phyloP scores from a whole-genome alignment of 92 coral and sea anemone genomes.

The Zoanthus sociatus region DNA sequence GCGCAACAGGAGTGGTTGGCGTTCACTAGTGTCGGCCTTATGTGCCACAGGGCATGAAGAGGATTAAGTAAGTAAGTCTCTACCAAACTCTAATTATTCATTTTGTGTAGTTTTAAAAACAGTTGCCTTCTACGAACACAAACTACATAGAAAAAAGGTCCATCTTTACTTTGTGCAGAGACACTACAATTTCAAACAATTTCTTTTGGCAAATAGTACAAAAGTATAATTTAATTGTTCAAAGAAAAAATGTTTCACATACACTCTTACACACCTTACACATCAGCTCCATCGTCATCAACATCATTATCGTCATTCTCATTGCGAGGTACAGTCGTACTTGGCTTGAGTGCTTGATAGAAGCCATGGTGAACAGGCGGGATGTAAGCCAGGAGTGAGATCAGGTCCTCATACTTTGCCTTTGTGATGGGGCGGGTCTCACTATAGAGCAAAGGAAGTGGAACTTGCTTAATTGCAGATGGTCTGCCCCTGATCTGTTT shows the following conservation, averaged over 20 bases:
- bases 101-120: constrained; percentile 10
- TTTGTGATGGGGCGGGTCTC: constrained; percentile 55
- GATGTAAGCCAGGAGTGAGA: constrained; percentile 61
- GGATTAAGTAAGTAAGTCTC: too few relatives aligned
- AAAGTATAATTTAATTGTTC: background rate
- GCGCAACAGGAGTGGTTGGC: too few relatives aligned
- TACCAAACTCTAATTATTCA: constrained; percentile 11
- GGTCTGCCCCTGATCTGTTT: constrained; percentile 55
- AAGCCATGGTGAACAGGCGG: constrained; percentile 65
- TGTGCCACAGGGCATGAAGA: too few relatives aligned
- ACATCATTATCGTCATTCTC: constrained; percentile 14
- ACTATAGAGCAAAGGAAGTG: constrained; percentile 53
- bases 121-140: constrained; percentile 7
- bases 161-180: constrained; percentile 1
- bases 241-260: background rate
- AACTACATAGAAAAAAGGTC: constrained; percentile 19
- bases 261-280: constrained; percentile 7
- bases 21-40: too few relatives aligned
- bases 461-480: constrained; percentile 51
- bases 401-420: constrained; percentile 56
- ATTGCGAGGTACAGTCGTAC: constrained; percentile 16
- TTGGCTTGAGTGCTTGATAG: constrained; percentile 55
- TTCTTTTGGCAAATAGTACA: background rate
- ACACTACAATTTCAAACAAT: constrained; percentile 15
- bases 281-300: constrained; percentile 21